Base-by-base conservation (phyloP, 2,888 invertebrate species). In the Hypena proboscidalis region DNA sequence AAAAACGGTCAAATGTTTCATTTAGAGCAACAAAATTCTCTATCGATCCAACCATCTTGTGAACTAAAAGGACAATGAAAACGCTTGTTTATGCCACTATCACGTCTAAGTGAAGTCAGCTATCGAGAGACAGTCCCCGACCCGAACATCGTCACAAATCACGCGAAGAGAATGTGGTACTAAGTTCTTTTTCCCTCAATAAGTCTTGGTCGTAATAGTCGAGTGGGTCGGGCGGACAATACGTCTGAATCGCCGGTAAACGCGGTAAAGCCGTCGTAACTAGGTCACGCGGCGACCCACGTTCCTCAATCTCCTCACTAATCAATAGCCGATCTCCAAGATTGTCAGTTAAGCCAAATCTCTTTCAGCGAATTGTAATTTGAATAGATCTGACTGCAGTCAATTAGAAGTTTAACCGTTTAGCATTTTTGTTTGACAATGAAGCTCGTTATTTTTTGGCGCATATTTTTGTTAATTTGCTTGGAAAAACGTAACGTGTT, bases 261-360 rank as follows among this genome's bases (percentile, higher is more conserved):
- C 34, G 43, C 27, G 33, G 22, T 25, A n/a, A n/a, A n/a, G n/a
- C n/a, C n/a, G 17, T 25, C 29, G 50, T 52, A 70, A 67, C 58
- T 68, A 40, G 68, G 70, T 70, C 71, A 61, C 53, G 56, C 39
- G 23, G 41, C 59, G 30, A 46, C 64, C 61, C 51, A 61, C 65
- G 64, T 53, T 54, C 54, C 61, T 53, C 58, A 56, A 59, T 51
- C 39, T 54, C 47, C 42, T 44, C 27, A 53, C 46, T 47, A 58
- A 66, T 70, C 66, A 67, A 67, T 69, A 65, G 55, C 9, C 31
- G 29, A 48, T 52, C 49, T 29, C 38, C 50, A 38, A 44, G 44
- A 52, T 40, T 46, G 57, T 47, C 49, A 42, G 39, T 32, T 43
- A 31, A 45, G 23, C 34, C 30, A 35, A 49, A 44, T 53, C 35